Conservation (phyloP, 2,888 invertebrate genomes). For the Scaptomyza tumidula region DNA sequence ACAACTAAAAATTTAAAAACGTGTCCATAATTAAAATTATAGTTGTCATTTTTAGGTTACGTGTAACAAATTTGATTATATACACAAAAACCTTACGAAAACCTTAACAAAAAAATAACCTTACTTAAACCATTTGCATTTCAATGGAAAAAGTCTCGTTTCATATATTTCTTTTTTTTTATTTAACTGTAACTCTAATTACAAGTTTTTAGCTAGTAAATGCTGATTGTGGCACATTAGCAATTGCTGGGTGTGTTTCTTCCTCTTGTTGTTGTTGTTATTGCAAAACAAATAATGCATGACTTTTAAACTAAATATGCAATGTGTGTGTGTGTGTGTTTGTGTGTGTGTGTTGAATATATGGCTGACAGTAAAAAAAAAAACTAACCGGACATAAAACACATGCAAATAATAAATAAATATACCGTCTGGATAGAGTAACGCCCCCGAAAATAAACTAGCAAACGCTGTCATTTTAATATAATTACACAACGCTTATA, state of each 20-base stretch:
- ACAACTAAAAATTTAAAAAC: background rate
- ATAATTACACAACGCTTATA: constrained; percentile 37
- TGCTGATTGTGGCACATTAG: constrained; percentile 65
- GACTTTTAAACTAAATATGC: constrained; percentile 39
- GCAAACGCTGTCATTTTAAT: constrained; percentile 40
- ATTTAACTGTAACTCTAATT: constrained; percentile 31
- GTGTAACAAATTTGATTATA: constrained; percentile 13
- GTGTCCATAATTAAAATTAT: background rate
- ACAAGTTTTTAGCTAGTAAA: constrained; percentile 32
- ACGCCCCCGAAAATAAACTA: constrained; percentile 37
- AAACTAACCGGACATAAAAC: constrained; percentile 31
- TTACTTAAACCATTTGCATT: constrained; percentile 9
- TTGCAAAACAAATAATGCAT: constrained; percentile 56
- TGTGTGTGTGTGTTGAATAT: constrained; percentile 2
- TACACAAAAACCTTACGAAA: background rate
- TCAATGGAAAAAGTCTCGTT: constrained; percentile 33
- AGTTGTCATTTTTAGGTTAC: background rate
- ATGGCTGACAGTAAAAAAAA: constrained; percentile 12
- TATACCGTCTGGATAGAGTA: background rate
- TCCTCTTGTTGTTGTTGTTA: constrained; percentile 1
- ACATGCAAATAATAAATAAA: constrained; percentile 44
- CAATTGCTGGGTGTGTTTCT: constrained; percentile 39
- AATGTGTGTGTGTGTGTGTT: constrained; percentile 13
- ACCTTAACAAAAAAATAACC: background rate
- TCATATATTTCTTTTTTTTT: background rate